Conservation (phyloP, 2,797 vertebrate genomes). For the Acipenser transmontanus region DNA sequence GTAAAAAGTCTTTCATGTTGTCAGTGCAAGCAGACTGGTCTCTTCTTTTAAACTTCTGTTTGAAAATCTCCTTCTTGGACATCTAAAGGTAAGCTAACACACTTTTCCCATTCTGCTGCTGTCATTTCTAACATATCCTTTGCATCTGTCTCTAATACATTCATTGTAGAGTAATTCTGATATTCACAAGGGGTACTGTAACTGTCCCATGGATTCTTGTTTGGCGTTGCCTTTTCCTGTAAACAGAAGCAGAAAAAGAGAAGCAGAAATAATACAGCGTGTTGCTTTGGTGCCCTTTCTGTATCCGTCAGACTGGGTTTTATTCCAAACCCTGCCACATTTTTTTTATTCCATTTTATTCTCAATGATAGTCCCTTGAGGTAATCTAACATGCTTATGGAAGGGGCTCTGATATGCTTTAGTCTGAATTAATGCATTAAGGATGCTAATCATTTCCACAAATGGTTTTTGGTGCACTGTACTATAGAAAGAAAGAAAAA, state of each 20-base stretch:
- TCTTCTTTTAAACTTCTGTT: conserved; percentile 83
- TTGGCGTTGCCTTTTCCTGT: conserved; percentile 88
- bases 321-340: too few species aligned
- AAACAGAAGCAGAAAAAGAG: conserved; percentile 35
- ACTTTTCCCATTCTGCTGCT: conserved; percentile 96
- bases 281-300: background rate
- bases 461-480: conserved; percentile 4
- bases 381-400: conserved; percentile 44
- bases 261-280: background rate
- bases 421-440: conserved; percentile 7
- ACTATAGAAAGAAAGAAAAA: background rate
- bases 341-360: too few species aligned
- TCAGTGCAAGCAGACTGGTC: conserved; percentile 80
- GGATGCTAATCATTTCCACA: background rate
- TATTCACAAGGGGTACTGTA: conserved; percentile 96
- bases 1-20: conserved; percentile 77
- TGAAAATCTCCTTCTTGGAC: conserved; percentile 99
- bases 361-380: background rate
- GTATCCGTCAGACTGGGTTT: too few species aligned
- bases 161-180: conserved; percentile 98
- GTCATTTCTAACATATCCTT: conserved; percentile 98
- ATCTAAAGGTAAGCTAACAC: conserved; percentile 95
- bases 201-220: conserved; percentile 97
- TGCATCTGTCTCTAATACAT: conserved; percentile 89
- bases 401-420: conserved; percentile 45